These are phyloP conservation scores for Cariama cristata DNA, from an alignment of 2,113 vertebrate species.

Conservation along the genomic window DNA sequence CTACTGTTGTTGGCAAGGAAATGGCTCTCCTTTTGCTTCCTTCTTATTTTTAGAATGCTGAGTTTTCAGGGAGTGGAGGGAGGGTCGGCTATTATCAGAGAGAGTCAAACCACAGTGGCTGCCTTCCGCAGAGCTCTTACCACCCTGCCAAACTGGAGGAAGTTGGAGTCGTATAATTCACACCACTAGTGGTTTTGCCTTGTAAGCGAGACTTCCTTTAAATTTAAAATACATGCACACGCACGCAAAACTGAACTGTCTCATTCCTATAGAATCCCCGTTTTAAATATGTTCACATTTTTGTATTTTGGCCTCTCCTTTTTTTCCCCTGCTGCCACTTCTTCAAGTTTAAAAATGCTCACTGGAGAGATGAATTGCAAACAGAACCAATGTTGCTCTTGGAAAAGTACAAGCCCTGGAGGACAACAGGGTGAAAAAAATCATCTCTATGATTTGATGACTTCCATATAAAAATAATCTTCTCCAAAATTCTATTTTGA, in stretches of 20 bases:
- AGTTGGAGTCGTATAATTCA: slow-evolving; percentile 67
- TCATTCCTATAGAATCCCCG: neutral
- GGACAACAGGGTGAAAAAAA: slow-evolving; percentile 27
- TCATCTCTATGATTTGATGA: slow-evolving; percentile 40
- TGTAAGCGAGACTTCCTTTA: slow-evolving; percentile 73
- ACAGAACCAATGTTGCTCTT: slow-evolving; percentile 44
- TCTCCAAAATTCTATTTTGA: slow-evolving; percentile 28
- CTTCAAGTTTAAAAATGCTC: slow-evolving; percentile 20
- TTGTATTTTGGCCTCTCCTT: neutral
- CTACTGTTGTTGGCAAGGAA: slow-evolving; percentile 79
- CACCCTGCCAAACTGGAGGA: slow-evolving; percentile 67
- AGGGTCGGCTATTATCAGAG: slow-evolving; percentile 86
- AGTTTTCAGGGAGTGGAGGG: slow-evolving; percentile 74
- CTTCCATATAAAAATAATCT: slow-evolving; percentile 35
- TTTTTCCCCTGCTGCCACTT: neutral
- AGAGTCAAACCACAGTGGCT: slow-evolving; percentile 85
- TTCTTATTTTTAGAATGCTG: slow-evolving; percentile 79
- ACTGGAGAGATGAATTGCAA: slow-evolving; percentile 21
- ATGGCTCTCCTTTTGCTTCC: slow-evolving; percentile 73
- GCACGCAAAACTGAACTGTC: neutral
- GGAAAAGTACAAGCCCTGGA: slow-evolving; percentile 17
- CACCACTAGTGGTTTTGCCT: slow-evolving; percentile 69
- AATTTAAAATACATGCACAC: slow-evolving; percentile 6
- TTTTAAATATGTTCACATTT: neutral
- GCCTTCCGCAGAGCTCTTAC: slow-evolving; percentile 68